phyloP scores from a whole-genome alignment of 2,113 vertebrate species.

The Paedocypris sp. region DNA sequence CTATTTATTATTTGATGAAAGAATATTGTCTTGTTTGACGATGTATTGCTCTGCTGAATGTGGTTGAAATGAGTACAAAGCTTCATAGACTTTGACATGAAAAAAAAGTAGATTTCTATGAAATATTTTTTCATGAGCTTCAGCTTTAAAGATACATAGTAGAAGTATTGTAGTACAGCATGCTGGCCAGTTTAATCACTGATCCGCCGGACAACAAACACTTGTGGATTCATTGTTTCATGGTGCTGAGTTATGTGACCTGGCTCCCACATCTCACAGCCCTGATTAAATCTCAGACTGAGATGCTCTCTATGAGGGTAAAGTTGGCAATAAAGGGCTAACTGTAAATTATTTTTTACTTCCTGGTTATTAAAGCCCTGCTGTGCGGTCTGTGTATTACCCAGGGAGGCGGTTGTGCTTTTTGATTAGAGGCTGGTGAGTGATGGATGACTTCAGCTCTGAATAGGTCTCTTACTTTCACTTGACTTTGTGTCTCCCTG shows the following conservation, averaged over 20 bases:
- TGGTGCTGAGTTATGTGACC: neutral
- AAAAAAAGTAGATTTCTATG: too few relatives aligned
- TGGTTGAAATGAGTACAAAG: too few relatives aligned
- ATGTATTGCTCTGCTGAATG: too few relatives aligned
- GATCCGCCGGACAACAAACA: neutral
- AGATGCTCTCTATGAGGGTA: conserved; percentile 1
- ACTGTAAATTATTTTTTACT: conserved; percentile 41
- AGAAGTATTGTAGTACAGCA: too few relatives aligned
- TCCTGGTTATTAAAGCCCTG: conserved; percentile 34
- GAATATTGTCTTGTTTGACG: too few relatives aligned
- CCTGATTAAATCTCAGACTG: conserved; percentile 8
- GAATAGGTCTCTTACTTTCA: conserved; percentile 12
- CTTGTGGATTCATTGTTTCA: neutral
- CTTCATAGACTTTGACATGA: too few relatives aligned
- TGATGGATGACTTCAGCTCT: conserved; percentile 15
- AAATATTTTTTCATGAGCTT: too few relatives aligned
- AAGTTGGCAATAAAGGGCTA: neutral
- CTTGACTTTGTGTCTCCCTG: conserved; percentile 1
- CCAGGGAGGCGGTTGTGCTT: neutral
- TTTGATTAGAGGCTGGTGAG: conserved; percentile 11
- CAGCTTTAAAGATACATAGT: too few relatives aligned
- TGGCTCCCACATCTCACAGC: neutral
- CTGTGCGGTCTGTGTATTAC: conserved; percentile 5
- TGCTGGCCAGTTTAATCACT: neutral
- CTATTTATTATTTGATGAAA: too few relatives aligned